Conservation (phyloP, 2,797 vertebrate species). For the Falco berigora region DNA sequence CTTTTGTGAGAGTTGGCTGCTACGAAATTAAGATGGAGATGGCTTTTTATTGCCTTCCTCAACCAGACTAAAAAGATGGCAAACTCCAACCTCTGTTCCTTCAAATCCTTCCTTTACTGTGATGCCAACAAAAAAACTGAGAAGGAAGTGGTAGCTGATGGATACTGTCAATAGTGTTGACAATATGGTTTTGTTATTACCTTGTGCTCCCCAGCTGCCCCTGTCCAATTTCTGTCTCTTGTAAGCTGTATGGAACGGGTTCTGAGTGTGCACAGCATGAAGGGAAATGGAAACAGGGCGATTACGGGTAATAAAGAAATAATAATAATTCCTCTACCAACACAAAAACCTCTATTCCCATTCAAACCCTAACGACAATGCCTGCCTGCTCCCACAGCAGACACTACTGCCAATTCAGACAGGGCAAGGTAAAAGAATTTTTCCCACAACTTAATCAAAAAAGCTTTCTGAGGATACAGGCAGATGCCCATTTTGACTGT, state of each 20-base stretch:
- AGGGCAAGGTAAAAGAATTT: background rate
- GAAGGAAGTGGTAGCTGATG: background rate
- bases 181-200: background rate
- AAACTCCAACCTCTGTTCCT: background rate
- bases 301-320: background rate
- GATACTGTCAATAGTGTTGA: background rate
- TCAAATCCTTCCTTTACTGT: background rate
- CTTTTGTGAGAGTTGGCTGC: background rate
- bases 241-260: background rate
- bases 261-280: background rate
- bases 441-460: background rate
- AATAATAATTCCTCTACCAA: background rate
- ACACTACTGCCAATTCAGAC: background rate
- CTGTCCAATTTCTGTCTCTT: background rate
- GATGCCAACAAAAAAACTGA: background rate
- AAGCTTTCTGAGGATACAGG: background rate
- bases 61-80: background rate
- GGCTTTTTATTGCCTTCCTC: constrained; percentile 11
- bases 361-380: background rate
- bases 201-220: background rate
- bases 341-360: background rate
- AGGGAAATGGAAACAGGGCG: background rate
- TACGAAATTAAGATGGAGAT: background rate
- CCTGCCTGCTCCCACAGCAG: background rate
- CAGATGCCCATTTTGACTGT: background rate